phyloP scores from a whole-genome alignment of 2,888 invertebrate species.

The Scelioninae gen. 2 region DNA sequence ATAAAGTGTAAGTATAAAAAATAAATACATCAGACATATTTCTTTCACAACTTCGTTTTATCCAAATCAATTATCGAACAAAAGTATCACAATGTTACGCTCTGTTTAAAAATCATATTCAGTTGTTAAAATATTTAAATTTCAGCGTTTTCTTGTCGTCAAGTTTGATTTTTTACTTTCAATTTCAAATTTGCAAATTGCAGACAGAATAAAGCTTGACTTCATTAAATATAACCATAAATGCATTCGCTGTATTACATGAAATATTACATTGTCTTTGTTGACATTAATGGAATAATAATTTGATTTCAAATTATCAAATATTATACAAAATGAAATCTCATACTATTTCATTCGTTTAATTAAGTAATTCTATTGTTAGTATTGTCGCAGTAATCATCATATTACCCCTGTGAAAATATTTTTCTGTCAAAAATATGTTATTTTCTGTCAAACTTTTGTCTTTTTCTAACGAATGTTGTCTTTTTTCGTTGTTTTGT shows the following conservation, averaged over 20 bases:
- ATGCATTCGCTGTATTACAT: slow-evolving; percentile 4
- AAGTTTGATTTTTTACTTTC: slow-evolving; percentile 2
- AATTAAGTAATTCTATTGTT: neutral
- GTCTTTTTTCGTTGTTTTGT: too few relatives aligned
- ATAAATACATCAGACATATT: slow-evolving; percentile 10
- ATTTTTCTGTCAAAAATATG: too few relatives aligned
- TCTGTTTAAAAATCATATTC: neutral
- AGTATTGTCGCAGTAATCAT: neutral
- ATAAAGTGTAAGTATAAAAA: slow-evolving; percentile 15
- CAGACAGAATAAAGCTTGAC: too few relatives aligned
- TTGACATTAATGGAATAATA: neutral
- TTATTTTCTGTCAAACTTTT: too few relatives aligned
- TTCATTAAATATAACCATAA: slow-evolving; percentile 9
- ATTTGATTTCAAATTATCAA: neutral
- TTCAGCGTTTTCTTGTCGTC: neutral
- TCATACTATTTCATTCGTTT: neutral
- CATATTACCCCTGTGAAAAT: too few relatives aligned
- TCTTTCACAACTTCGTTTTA: neutral
- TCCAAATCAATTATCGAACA: slow-evolving; percentile 17
- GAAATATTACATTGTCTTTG: neutral
- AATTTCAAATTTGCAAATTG: too few relatives aligned
- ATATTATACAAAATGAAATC: neutral
- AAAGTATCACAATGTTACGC: slow-evolving; percentile 12
- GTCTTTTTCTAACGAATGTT: too few relatives aligned
- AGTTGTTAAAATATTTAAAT: neutral